phyloP scores from a whole-genome alignment of 1,140 invertebrate genomes.

The Nasonia giraulti region DNA sequence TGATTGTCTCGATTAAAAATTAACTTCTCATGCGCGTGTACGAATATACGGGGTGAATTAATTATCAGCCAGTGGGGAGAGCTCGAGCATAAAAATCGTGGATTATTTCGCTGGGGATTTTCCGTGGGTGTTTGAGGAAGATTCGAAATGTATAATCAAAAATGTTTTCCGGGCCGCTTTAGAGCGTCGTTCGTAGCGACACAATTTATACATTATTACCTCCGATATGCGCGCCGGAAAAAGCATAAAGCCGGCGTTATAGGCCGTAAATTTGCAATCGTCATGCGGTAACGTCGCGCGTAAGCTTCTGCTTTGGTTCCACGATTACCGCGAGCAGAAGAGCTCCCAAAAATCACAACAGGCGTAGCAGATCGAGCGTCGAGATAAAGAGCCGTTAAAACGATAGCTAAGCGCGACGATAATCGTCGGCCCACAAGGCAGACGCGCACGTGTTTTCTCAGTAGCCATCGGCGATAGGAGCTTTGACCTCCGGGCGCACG shows the following conservation, averaged over 20 bases:
- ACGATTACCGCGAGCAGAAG: no score
- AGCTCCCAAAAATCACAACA: no score
- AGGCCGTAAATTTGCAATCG: neutral
- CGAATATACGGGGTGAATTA: neutral
- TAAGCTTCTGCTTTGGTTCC: neutral
- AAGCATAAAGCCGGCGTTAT: neutral
- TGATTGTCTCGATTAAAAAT: neutral
- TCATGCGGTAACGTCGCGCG: neutral
- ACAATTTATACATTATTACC: no score
- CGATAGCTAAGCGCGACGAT: neutral
- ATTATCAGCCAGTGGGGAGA: neutral
- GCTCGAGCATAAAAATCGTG: no score
- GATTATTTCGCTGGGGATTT: no score
- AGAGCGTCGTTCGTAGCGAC: no score
- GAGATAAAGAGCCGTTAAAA: neutral
- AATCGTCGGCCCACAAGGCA: neutral
- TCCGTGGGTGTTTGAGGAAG: no score
- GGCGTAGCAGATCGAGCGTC: no score
- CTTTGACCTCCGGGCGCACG: constrained; percentile 3
- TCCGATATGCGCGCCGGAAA: no score
- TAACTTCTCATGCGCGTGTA: neutral
- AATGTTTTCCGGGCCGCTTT: no score
- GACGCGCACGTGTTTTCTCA: neutral
- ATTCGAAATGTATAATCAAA: no score
- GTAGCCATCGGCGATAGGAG: neutral